Percentiles rank a stretch among this genome's conserved stretches.
phyloP scores from a whole-genome alignment of 1,140 invertebrate genomes.

The Bombus ignitus region DNA sequence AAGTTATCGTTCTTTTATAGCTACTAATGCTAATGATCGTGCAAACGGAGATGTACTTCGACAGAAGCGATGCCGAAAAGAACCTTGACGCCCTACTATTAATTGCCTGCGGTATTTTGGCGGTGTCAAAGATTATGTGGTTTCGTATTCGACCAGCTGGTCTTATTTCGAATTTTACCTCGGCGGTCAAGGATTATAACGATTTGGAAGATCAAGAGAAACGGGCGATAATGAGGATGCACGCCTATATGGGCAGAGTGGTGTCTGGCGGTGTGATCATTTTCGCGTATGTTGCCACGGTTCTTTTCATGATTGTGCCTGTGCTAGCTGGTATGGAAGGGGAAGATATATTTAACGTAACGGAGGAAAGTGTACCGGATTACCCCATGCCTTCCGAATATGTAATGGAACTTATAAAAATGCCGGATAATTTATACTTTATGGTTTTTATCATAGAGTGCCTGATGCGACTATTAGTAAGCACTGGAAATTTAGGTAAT shows the following conservation, averaged over 20 bases:
- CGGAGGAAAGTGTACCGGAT: not conserved
- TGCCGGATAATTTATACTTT: not conserved
- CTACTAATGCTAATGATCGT: not conserved
- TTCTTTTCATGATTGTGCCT: conserved; percentile 9
- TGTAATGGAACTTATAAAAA: not conserved
- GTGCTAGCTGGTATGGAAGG: not conserved
- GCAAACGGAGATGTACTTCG: conserved; percentile 25
- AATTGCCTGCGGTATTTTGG: conserved; percentile 21
- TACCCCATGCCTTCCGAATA: conserved; percentile 37
- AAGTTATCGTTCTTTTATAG: not conserved
- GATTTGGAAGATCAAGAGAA: conserved; percentile 2
- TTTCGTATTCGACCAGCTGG: conserved; percentile 26
- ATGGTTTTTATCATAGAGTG: not conserved
- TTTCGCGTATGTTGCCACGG: conserved; percentile 27
- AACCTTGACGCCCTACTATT: conserved; percentile 28
- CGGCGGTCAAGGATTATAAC: conserved; percentile 41
- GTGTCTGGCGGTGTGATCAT: conserved; percentile 10
- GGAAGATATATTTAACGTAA: not conserved
- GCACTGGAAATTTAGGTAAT: conserved; percentile 51
- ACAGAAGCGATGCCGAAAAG: conserved; percentile 9
- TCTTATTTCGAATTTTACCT: conserved; percentile 37
- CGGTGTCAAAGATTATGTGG: conserved; percentile 22
- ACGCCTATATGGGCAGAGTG: conserved; percentile 31
- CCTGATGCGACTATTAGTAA: not conserved
- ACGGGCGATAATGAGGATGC: conserved; percentile 13